A percentile compares a stretch with the other conserved stretches of the same genome.
phyloP scores from a whole-genome alignment of 1,140 invertebrate genomes.

The Drosophila kurseongensis region DNA sequence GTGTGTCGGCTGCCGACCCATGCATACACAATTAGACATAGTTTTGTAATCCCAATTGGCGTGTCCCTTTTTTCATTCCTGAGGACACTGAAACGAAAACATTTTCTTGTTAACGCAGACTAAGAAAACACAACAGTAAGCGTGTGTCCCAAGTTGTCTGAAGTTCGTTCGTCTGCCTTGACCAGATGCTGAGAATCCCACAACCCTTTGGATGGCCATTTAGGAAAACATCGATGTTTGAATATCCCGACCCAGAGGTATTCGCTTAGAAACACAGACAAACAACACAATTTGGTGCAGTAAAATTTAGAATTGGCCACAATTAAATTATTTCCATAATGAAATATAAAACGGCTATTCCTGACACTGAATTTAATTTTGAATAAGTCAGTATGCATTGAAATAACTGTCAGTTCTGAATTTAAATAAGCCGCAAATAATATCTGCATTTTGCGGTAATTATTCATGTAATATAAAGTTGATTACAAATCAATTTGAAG shows the following conservation, averaged over 20 bases:
- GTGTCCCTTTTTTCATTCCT: not conserved
- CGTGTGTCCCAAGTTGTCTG: conserved; percentile 2
- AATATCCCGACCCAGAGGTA: conserved; percentile 5
- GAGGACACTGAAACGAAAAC: conserved; percentile 25
- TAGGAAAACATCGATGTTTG: not conserved
- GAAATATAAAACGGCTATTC: not conserved
- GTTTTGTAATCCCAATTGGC: conserved; percentile 6
- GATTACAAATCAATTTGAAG: not conserved
- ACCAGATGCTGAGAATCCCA: conserved; percentile 29
- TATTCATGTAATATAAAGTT: too few species aligned
- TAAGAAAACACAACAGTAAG: conserved; percentile 11
- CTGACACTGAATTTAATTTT: not conserved
- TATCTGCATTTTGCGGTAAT: too few species aligned
- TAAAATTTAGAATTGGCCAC: not conserved
- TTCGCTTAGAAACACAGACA: not conserved
- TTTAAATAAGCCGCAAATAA: too few species aligned
- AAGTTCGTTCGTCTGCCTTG: conserved; percentile 10
- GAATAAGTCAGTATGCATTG: not conserved
- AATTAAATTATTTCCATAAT: not conserved
- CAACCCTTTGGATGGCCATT: conserved; percentile 19
- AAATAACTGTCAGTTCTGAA: not conserved
- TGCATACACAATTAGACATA: conserved; percentile 43
- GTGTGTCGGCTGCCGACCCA: not conserved
- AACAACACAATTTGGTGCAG: not conserved
- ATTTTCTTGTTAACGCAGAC: conserved; percentile 25